Evolutionary conservation across 2,797 vertebrate species (phyloP).

Genomic region (Anabas testudineus): DNA sequence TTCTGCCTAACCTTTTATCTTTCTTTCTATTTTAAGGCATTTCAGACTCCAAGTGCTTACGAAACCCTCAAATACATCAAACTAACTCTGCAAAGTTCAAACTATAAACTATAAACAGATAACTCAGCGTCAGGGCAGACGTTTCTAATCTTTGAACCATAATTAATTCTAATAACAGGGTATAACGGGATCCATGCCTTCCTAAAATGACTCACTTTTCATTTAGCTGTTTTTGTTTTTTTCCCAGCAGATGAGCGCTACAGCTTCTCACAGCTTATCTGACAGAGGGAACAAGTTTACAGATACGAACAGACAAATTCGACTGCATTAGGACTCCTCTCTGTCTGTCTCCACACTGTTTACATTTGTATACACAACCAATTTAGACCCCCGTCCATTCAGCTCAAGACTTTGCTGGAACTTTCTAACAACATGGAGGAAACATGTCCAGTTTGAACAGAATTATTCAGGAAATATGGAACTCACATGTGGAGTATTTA

Average conservation of each 20-base stretch:
- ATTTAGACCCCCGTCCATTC: too few relatives aligned
- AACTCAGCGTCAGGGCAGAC: slow-evolving; percentile 26
- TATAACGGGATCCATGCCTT: slow-evolving; percentile 50
- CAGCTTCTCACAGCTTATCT: slow-evolving; percentile 58
- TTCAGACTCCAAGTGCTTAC: slow-evolving; percentile 1
- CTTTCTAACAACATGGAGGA: slow-evolving; percentile 31
- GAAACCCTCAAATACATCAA: slow-evolving; percentile 3
- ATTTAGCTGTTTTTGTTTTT: slow-evolving; percentile 22
- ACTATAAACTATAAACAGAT: slow-evolving; percentile 28
- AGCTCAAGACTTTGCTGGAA: slow-evolving; percentile 19
- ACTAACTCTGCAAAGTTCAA: slow-evolving; percentile 45
- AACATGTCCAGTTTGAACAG: slow-evolving; percentile 49
- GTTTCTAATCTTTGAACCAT: slow-evolving; percentile 58
- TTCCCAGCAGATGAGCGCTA: slow-evolving; percentile 38
- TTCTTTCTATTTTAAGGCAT: not conserved
- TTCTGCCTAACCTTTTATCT: slow-evolving; percentile 21
- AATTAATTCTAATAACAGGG: slow-evolving; percentile 68
- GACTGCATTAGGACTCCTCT: slow-evolving; percentile 42
- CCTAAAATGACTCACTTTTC: slow-evolving; percentile 49
- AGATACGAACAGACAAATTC: slow-evolving; percentile 69
- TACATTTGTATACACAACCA: slow-evolving; percentile 57
- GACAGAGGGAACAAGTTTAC: slow-evolving; percentile 60
- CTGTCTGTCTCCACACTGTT: slow-evolving; percentile 49
- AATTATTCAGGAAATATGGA: slow-evolving; percentile 64
- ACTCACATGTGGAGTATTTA: slow-evolving; percentile 65